Evolutionary conservation across 92 coral and sea anemone species (phyloP).

Genomic region (Metridium senile): DNA sequence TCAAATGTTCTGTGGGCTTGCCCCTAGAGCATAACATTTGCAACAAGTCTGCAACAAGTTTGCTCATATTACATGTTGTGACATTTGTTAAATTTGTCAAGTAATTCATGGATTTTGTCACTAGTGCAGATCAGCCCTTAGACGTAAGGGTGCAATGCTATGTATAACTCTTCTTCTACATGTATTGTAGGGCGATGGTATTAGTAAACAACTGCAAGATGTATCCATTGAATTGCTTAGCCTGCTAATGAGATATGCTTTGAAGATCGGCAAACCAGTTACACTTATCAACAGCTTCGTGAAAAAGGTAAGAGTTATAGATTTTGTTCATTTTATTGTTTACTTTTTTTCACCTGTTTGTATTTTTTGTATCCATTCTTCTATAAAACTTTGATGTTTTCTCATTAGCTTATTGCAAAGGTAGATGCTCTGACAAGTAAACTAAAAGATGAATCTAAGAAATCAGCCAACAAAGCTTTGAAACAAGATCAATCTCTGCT

Average conservation of each 20-base stretch:
- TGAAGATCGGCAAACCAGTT: constrained; percentile 21
- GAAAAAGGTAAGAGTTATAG: constrained; percentile 24
- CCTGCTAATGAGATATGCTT: constrained; percentile 1
- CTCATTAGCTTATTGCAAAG: not conserved
- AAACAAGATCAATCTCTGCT: constrained; percentile 6
- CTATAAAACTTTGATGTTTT: not conserved
- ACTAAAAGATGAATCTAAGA: not conserved
- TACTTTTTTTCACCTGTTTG: not conserved
- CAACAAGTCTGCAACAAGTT: too few species aligned
- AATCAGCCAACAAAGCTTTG: not conserved
- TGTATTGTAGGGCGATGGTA: not conserved
- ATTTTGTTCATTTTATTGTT: too few species aligned
- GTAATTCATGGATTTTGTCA: too few species aligned
- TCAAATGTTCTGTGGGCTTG: too few species aligned
- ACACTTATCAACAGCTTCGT: constrained; percentile 1
- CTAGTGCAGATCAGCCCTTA: too few species aligned
- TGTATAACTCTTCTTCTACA: too few species aligned
- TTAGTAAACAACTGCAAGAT: not conserved
- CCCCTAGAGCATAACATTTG: too few species aligned
- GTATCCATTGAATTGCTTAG: constrained; percentile 6
- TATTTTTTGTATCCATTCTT: not conserved
- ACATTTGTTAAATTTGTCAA: too few species aligned
- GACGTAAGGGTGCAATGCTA: too few species aligned
- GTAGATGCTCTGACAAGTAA: not conserved
- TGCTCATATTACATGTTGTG: too few species aligned